phyloP scores from a whole-genome alignment of 2,888 invertebrate species.

The Cheilosia scutellata region DNA sequence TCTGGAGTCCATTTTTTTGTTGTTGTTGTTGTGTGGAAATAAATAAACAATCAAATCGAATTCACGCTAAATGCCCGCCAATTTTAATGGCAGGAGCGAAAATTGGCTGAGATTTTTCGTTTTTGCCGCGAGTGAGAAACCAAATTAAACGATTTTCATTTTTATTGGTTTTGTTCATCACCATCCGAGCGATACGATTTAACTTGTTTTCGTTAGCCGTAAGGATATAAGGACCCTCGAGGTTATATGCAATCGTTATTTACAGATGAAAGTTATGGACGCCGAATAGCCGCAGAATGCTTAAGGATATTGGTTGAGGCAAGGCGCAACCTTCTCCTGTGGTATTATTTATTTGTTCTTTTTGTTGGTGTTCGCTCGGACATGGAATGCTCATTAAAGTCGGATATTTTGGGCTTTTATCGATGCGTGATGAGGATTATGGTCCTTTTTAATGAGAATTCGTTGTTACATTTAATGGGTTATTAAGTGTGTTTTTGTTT shows the following conservation, averaged over 20 bases:
- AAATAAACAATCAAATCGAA: slow-evolving; percentile 68
- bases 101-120: slow-evolving; percentile 19
- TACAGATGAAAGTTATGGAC: slow-evolving; percentile 54
- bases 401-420: slow-evolving; percentile 45
- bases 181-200: slow-evolving; percentile 43
- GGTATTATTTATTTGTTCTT: slow-evolving; percentile 1
- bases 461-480: slow-evolving; percentile 56
- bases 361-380: slow-evolving; percentile 27
- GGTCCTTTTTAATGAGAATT: slow-evolving; percentile 54
- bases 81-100: slow-evolving; percentile 5
- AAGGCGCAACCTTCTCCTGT: background rate
- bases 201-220: slow-evolving; percentile 51
- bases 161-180: background rate
- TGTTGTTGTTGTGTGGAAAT: slow-evolving; percentile 49
- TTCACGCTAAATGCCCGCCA: slow-evolving; percentile 29
- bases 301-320: slow-evolving; percentile 35
- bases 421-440: slow-evolving; percentile 57
- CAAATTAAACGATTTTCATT: slow-evolving; percentile 45
- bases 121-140: slow-evolving; percentile 34
- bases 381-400: slow-evolving; percentile 67
- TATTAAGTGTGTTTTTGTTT: slow-evolving; percentile 54
- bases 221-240: slow-evolving; percentile 59
- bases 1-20: slow-evolving; percentile 22
- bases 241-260: slow-evolving; percentile 50
- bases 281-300: slow-evolving; percentile 35